Base-by-base conservation (phyloP, 2,888 invertebrate species). In the Hemaris fuciformis region DNA sequence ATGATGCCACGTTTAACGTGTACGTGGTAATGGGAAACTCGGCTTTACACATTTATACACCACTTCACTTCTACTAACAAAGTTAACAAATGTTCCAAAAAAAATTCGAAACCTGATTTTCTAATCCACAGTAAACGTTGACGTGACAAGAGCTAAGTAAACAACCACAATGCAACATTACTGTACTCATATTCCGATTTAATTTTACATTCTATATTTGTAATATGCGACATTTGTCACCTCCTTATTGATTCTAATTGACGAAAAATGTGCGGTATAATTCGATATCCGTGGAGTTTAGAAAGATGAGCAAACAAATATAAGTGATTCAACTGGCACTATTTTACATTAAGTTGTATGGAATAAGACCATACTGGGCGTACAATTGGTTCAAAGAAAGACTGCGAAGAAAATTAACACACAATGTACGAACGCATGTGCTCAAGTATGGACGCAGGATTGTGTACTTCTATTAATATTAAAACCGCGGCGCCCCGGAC, bases 1-100 rank as follows among this genome's bases (percentile, higher is more conserved):
- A 72, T 82, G 81, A 84, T 82, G 66, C 34, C 67, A 58, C 66
- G 68, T 69, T 80, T 79, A 80, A 64, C 73, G 70, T 68, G 63
- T 68, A 68, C 67, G 73, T 76, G 77, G 66, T 79, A 82, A 81
- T 72, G 64, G 62, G 57, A 27, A 62, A 22, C 48, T 62, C 25
- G 38, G 42, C 25, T 59, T 34, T 46, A 31, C 53, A 31, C 53
- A 31, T 18, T 46, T 5, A n/a, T 15, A 15, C 31, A 15, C 18
- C 8, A 53, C 10, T 53, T 42, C 15, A 7, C 45, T 45, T 5
- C 10, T 53, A 10, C 31, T 53, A 53, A 53, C 25, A 31, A 2
- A 31, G 31, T 53, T 31, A 10, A 18, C 18, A 53, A 53, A 53
- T 31, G 18, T 18, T 1, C 53, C 48, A 48, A 53, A 53, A 31